Evolutionary conservation across 2,888 invertebrate genomes (phyloP).

Genomic region (Odontocolon sp.): DNA sequence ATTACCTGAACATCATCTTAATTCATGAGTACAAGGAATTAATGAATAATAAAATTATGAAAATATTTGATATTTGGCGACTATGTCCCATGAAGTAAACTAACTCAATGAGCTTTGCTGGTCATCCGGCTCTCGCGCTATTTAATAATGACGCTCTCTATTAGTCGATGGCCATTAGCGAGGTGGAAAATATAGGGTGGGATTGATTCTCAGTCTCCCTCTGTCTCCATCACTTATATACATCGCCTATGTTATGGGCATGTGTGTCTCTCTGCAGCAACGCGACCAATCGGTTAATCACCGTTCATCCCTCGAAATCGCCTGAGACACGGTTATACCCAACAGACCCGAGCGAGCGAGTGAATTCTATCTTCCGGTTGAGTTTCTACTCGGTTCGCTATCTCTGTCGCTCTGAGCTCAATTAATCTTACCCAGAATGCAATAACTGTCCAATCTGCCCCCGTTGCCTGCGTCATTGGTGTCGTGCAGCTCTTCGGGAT

Average conservation of each 20-base stretch:
- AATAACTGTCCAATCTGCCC: conserved; percentile 81
- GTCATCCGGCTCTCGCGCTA: conserved; percentile 62
- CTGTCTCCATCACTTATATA: too few relatives aligned
- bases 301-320: conserved; percentile 69
- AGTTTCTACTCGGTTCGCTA: conserved; percentile 15
- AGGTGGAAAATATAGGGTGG: conserved; percentile 55
- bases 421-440: conserved; percentile 81
- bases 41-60: too few relatives aligned
- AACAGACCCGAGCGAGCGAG: conserved; percentile 56
- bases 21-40: too few relatives aligned
- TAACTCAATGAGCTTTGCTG: conserved; percentile 17
- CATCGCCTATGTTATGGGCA: background rate
- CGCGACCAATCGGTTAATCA: conserved; percentile 79
- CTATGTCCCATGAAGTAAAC: background rate
- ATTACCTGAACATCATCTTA: too few relatives aligned
- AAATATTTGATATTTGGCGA: background rate
- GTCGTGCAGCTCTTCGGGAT: conserved; percentile 61
- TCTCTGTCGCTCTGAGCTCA: conserved; percentile 66
- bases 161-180: conserved; percentile 75
- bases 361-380: conserved; percentile 30
- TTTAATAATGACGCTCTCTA: conserved; percentile 77
- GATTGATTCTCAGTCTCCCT: conserved; percentile 60
- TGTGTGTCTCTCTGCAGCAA: conserved; percentile 46
- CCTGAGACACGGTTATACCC: conserved; percentile 65
- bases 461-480: conserved; percentile 74